Evolutionary conservation across 2,797 vertebrate species (phyloP).

Genomic region (Thaleichthys pacificus): DNA sequence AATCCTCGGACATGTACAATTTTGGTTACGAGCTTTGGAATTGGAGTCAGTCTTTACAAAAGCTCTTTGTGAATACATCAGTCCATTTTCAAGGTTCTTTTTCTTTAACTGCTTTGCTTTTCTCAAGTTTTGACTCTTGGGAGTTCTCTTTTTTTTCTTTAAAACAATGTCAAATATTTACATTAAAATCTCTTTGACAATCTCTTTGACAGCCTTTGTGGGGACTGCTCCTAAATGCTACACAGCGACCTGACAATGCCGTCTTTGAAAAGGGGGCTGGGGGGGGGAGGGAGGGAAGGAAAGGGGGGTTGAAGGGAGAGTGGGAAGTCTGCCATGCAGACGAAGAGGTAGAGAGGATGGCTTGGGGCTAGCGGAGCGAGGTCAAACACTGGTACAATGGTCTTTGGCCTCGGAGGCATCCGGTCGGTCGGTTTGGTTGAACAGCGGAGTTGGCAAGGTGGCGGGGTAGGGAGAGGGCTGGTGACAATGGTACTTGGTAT

Average conservation of each 20-base stretch:
- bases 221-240: slow-evolving; percentile 92
- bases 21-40: slow-evolving; percentile 99
- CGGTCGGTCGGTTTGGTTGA: slow-evolving; percentile 71
- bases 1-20: slow-evolving; percentile 93
- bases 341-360: slow-evolving; percentile 97
- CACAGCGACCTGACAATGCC: slow-evolving; percentile 86
- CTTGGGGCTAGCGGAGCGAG: slow-evolving; percentile 95
- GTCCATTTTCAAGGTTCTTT: slow-evolving; percentile 83
- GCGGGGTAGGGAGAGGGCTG: slow-evolving; percentile 49
- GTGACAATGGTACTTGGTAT: background rate
- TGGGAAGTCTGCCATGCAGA: slow-evolving; percentile 88
- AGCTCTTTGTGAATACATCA: slow-evolving; percentile 89
- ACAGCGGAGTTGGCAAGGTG: slow-evolving; percentile 57
- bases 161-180: slow-evolving; percentile 53
- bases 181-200: slow-evolving; percentile 77
- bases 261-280: slow-evolving; percentile 82
- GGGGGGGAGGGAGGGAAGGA: slow-evolving; percentile 35
- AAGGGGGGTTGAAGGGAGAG: slow-evolving; percentile 81
- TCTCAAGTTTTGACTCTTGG: slow-evolving; percentile 82
- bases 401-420: slow-evolving; percentile 99
- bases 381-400: slow-evolving; percentile 99
- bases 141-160: slow-evolving; percentile 44
- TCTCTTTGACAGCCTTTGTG: slow-evolving; percentile 77
- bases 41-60: slow-evolving; percentile 97
- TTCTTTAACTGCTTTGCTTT: slow-evolving; percentile 66